These are phyloP conservation scores for Paedocypris sp. DNA, from an alignment of 2,113 vertebrate species.

Conservation along the genomic window DNA sequence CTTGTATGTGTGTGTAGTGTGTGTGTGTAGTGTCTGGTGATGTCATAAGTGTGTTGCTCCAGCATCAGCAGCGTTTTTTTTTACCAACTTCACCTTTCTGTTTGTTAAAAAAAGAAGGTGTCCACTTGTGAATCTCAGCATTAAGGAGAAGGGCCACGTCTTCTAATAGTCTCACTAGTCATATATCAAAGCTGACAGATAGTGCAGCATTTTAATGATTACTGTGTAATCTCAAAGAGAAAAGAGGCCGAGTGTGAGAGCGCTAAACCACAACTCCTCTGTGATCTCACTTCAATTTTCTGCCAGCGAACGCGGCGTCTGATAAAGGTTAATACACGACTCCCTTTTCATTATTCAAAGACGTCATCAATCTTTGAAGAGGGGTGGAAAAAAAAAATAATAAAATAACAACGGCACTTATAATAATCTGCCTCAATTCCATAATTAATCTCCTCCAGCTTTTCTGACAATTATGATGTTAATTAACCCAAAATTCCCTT, in stretches of 20 bases:
- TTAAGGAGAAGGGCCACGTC: conserved; percentile 16
- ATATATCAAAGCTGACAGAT: conserved; percentile 38
- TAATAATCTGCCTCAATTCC: conserved; percentile 59
- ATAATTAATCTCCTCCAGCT: conserved; percentile 56
- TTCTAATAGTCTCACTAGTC: conserved; percentile 23
- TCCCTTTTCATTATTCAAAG: conserved; percentile 29
- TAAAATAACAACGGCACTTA: conserved; percentile 48
- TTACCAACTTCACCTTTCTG: too few species aligned
- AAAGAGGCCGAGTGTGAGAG: conserved; percentile 11
- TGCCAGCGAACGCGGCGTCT: conserved; percentile 16
- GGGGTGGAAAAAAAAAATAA: conserved; percentile 28
- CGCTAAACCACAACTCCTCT: conserved; percentile 25
- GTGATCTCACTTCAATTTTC: conserved; percentile 39
- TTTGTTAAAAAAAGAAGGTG: not conserved
- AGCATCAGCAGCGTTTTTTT: too few species aligned
- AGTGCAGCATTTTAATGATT: conserved; percentile 38
- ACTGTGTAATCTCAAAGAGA: conserved; percentile 34
- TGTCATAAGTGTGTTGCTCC: too few species aligned
- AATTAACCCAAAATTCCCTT: conserved; percentile 60
- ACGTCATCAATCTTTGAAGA: conserved; percentile 37
- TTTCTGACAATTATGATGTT: conserved; percentile 56
- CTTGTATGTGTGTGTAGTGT: too few species aligned
- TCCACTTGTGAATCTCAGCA: not conserved
- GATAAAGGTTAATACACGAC: conserved; percentile 44
- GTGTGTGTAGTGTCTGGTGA: too few species aligned